phyloP scores from a whole-genome alignment of 2,797 vertebrate species.

The Coregonus suidteri region DNA sequence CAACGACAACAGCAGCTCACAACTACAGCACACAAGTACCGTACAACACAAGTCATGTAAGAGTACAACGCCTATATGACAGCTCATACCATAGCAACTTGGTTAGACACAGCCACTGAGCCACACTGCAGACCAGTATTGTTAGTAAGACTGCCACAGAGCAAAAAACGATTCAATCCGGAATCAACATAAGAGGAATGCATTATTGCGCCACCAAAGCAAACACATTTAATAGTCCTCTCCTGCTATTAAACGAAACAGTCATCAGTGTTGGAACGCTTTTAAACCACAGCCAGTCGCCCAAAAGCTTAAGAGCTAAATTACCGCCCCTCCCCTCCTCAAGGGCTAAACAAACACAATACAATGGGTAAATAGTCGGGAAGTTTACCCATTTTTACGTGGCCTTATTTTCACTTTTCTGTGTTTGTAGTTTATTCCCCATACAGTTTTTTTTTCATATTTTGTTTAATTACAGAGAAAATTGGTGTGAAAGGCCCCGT shows the following conservation, averaged over 20 bases:
- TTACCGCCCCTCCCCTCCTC: slow-evolving; percentile 4
- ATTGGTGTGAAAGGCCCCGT: too few relatives aligned
- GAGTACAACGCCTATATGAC: neutral
- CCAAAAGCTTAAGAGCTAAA: slow-evolving; percentile 4
- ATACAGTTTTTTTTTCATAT: too few relatives aligned
- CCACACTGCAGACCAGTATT: neutral
- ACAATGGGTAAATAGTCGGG: slow-evolving; percentile 43
- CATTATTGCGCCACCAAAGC: slow-evolving; percentile 38
- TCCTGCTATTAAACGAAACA: slow-evolving; percentile 49
- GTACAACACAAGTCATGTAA: neutral
- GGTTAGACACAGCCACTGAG: neutral
- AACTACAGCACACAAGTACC: neutral
- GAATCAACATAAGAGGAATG: slow-evolving; percentile 49
- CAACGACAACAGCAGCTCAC: slow-evolving; percentile 11
- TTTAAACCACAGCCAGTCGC: slow-evolving; percentile 33
- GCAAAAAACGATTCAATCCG: slow-evolving; percentile 9
- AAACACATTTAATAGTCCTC: slow-evolving; percentile 47
- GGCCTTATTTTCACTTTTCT: too few relatives aligned
- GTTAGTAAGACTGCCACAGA: neutral
- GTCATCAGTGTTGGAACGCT: slow-evolving; percentile 26
- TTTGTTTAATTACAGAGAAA: too few relatives aligned
- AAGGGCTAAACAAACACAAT: slow-evolving; percentile 24
- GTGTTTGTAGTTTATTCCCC: too few relatives aligned
- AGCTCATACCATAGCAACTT: neutral
- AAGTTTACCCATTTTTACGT: too few relatives aligned